A percentile compares a stretch with the other conserved stretches of the same genome.
These are phyloP conservation scores for Temnothorax nylanderi DNA, from an alignment of 1,140 invertebrate species.

Conservation along the genomic window DNA sequence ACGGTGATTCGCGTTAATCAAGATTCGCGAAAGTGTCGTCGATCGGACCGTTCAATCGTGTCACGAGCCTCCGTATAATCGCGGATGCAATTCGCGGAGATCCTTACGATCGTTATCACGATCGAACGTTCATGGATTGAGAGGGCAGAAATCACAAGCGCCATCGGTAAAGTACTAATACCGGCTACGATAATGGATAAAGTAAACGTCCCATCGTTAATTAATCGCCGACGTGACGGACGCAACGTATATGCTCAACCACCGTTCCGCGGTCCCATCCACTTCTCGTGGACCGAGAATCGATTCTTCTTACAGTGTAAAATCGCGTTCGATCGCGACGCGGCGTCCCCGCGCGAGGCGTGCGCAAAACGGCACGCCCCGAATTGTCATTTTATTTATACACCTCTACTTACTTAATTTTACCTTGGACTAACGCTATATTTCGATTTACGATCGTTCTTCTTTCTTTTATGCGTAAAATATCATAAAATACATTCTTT, in stretches of 20 bases:
- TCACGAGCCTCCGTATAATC: background rate
- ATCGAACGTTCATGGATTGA: background rate
- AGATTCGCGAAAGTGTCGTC: slow-evolving; percentile 48
- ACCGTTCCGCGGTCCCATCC: slow-evolving; percentile 54
- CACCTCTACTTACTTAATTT: slow-evolving; percentile 76
- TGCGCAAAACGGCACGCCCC: slow-evolving; percentile 28
- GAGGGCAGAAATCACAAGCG: slow-evolving; percentile 39
- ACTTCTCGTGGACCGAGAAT: slow-evolving; percentile 38
- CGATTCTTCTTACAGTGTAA: slow-evolving; percentile 48
- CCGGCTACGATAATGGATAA: slow-evolving; percentile 24
- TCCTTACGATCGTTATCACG: slow-evolving; percentile 3
- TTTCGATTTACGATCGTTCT: slow-evolving; percentile 69
- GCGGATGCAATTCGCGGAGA: background rate
- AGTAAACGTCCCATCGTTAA: slow-evolving; percentile 36
- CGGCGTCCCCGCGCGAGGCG: background rate
- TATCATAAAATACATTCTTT: slow-evolving; percentile 83
- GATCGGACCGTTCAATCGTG: background rate
- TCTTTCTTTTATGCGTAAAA: slow-evolving; percentile 76
- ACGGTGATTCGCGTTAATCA: slow-evolving; percentile 73
- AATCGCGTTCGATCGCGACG: slow-evolving; percentile 34
- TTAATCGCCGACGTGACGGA: slow-evolving; percentile 31
- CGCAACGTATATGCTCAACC: slow-evolving; percentile 9
- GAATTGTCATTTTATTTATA: slow-evolving; percentile 70
- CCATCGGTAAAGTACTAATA: slow-evolving; percentile 33
- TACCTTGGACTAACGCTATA: slow-evolving; percentile 72